Base-by-base conservation (phyloP, 1,140 invertebrate genomes). In the Penaeus indicus region DNA sequence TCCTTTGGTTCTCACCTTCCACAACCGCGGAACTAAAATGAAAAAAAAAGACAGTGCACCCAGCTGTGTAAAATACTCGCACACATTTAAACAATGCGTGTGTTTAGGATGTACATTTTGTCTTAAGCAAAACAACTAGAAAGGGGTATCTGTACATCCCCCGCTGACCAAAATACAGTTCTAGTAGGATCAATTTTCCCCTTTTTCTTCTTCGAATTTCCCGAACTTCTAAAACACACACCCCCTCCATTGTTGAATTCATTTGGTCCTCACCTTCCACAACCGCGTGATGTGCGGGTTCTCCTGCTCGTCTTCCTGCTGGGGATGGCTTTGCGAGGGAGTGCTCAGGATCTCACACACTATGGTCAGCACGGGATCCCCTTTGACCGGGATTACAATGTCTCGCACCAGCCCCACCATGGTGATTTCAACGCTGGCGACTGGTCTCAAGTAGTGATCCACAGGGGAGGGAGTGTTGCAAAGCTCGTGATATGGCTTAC, bases 361-460 rank as follows among this genome's bases (percentile, higher is more conserved):
- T 38, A 86, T 86, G 77, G 85, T 86, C 22, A 86, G 79, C 85
- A 86, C 77, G 13, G 77, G 78, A 5, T 67, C 85, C 27, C 82
- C 82, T 75, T 86, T 86, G 32, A 86, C 62, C 3, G 85, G 85
- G 18, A 86, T 81, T 19, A 86, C 85, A 3, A 86, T 61, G 42
- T 86, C 72, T 27, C 77, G 32, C 63, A 86, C 85, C 22, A 86
- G 25, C 19, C 85, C 85, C 13, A 86, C 85, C 85, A 86, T 86
- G 78, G 85, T 81, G 78, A 80, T 78, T 81, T 64, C 77, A 81
- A 86, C 32, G 85, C 77, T 62, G 54, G 54, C 16, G 11, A 54
- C 54, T 54, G 54, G 54, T 54, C 54, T 13, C 38, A 22, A 80
- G 78, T 80, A 47, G 61, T 60, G 47, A 80, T 60, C 54, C 78